Evolutionary conservation across 2,113 vertebrate genomes (phyloP).

Genomic region (Peromyscus polionotus): DNA sequence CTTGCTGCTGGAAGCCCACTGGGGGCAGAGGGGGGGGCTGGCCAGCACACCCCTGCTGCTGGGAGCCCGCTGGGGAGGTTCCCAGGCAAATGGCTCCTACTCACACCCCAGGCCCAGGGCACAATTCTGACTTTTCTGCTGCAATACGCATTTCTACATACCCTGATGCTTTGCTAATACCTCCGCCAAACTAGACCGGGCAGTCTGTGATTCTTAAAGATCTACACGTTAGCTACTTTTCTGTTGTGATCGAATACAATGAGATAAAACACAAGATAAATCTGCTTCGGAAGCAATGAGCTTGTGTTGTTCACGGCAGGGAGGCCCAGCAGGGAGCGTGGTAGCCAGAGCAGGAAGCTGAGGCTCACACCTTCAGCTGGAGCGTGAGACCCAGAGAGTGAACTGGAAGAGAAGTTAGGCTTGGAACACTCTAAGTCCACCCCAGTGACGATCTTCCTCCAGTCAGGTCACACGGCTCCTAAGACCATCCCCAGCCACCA

Average conservation of each 20-base stretch:
- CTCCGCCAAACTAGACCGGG: neutral
- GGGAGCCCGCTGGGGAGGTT: rapidly evolving
- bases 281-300: neutral
- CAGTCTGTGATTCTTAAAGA: neutral
- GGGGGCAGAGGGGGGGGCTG: no score
- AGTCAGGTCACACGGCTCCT: neutral
- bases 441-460: neutral
- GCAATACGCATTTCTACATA: rapidly evolving
- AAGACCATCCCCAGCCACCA: neutral
- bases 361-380: neutral
- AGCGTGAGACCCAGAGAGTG: neutral
- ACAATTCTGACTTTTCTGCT: neutral
- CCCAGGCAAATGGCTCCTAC: neutral
- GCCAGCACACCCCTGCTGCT: neutral
- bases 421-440: neutral
- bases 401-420: neutral
- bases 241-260: neutral
- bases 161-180: neutral
- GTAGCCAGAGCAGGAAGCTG: neutral
- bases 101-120: neutral
- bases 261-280: neutral
- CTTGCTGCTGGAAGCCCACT: no score
- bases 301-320: neutral
- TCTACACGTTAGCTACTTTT: neutral
- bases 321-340: neutral